Percentiles rank a stretch among this genome's conserved stretches.
Conservation (phyloP, 2,113 vertebrate species). For the Ahaetulla prasina region DNA sequence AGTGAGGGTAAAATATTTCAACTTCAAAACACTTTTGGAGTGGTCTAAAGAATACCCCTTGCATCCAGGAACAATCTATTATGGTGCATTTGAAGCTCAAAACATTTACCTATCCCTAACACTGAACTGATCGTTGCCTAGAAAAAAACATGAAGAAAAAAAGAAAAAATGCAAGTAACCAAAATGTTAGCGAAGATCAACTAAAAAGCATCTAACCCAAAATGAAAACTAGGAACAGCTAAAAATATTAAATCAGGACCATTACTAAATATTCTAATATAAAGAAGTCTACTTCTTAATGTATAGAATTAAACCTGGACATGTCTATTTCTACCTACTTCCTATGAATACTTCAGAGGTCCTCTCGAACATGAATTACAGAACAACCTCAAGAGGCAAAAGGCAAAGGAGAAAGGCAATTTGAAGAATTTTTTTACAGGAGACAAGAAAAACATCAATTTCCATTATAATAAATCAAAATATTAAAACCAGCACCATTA, state of each 20-base stretch:
- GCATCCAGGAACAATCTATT: background rate
- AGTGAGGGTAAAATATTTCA: background rate
- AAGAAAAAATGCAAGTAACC: background rate
- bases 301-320: too few relatives aligned
- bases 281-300: background rate
- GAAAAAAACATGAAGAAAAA: too few relatives aligned
- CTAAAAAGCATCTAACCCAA: background rate
- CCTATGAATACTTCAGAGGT: too few relatives aligned
- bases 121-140: background rate
- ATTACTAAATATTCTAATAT: background rate
- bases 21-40: background rate
- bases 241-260: background rate
- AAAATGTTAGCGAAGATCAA: background rate
- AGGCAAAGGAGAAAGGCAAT: too few relatives aligned
- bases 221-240: background rate
- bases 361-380: too few relatives aligned
- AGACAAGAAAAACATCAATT: too few relatives aligned
- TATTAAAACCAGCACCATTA: too few relatives aligned
- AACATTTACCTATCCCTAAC: background rate
- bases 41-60: background rate
- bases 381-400: too few relatives aligned
- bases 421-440: too few relatives aligned
- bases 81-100: background rate
- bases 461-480: too few relatives aligned
- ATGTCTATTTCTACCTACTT: too few relatives aligned